Conservation (phyloP, 2,888 invertebrate genomes). For the Phorcus lineatus region DNA sequence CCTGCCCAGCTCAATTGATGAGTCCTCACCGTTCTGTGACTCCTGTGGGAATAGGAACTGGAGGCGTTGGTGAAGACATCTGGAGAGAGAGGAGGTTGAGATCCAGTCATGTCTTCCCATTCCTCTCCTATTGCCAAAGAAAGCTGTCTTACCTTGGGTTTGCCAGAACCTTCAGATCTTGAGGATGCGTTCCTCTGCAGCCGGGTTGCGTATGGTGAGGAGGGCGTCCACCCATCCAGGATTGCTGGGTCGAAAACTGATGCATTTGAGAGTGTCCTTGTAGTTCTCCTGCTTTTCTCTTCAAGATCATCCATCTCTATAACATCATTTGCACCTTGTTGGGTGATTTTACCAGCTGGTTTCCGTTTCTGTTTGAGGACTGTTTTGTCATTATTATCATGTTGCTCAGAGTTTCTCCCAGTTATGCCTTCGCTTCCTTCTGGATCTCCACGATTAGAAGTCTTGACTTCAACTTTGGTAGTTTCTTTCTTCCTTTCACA, state of each 20-base stretch:
- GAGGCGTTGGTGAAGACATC: slow-evolving; percentile 16
- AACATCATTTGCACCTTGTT: too few species aligned
- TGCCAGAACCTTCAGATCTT: slow-evolving; percentile 3
- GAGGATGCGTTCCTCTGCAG: not conserved
- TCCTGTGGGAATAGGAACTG: slow-evolving; percentile 10
- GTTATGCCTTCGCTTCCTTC: not conserved
- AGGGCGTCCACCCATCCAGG: slow-evolving; percentile 7
- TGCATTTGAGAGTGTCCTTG: not conserved
- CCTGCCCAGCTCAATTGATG: not conserved
- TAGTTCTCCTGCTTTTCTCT: not conserved
- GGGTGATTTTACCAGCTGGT: too few species aligned
- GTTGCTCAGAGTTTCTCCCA: not conserved
- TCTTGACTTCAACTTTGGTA: too few species aligned
- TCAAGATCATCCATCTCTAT: slow-evolving; percentile 1
- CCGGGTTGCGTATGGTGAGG: slow-evolving; percentile 5
- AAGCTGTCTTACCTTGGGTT: slow-evolving; percentile 32
- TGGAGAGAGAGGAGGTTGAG: slow-evolving; percentile 14
- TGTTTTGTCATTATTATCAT: too few species aligned
- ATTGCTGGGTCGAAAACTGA: not conserved
- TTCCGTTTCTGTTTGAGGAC: too few species aligned
- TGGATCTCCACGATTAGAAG: not conserved
- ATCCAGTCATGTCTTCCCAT: slow-evolving; percentile 51
- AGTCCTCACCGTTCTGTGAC: not conserved
- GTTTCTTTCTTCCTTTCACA: too few species aligned
- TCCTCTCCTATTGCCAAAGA: slow-evolving; percentile 55